Percentiles rank a stretch among this genome's conserved stretches.
phyloP scores from a whole-genome alignment of 1,140 invertebrate genomes.

The Arion vulgaris region DNA sequence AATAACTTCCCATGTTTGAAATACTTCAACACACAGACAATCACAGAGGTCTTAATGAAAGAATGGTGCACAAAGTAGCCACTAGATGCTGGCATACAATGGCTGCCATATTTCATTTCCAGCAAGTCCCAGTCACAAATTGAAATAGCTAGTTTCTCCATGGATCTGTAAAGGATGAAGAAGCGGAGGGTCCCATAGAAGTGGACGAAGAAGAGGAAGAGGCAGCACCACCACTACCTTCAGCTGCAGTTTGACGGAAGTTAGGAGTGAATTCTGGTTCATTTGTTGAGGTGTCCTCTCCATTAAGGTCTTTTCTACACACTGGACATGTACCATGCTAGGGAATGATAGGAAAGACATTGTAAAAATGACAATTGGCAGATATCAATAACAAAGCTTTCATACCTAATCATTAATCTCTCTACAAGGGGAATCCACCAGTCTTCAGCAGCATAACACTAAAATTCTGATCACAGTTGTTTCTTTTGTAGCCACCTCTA shows the following conservation, averaged over 20 bases:
- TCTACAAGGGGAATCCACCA: too few species aligned
- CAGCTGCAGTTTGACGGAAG: not conserved
- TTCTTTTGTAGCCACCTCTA: too few species aligned
- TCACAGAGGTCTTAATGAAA: not conserved
- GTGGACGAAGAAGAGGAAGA: slow-evolving; percentile 15
- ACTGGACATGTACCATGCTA: slow-evolving; percentile 95
- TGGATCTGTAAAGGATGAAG: slow-evolving; percentile 4
- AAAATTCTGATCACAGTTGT: too few species aligned
- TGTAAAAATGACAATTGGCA: too few species aligned
- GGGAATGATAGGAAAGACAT: not conserved
- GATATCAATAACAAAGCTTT: too few species aligned
- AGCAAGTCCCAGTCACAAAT: not conserved
- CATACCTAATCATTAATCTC: too few species aligned
- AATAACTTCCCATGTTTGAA: not conserved
- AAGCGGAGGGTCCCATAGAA: slow-evolving; percentile 22
- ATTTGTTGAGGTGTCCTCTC: slow-evolving; percentile 59
- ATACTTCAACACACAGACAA: not conserved
- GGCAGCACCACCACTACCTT: not conserved
- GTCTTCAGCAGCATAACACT: too few species aligned
- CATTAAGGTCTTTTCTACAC: slow-evolving; percentile 81
- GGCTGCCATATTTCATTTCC: not conserved
- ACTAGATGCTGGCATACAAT: not conserved
- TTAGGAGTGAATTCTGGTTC: slow-evolving; percentile 38
- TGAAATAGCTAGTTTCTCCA: not conserved
- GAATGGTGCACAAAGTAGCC: not conserved